Evolutionary conservation across 2,797 vertebrate species (phyloP).

Genomic region (Sparus aurata): DNA sequence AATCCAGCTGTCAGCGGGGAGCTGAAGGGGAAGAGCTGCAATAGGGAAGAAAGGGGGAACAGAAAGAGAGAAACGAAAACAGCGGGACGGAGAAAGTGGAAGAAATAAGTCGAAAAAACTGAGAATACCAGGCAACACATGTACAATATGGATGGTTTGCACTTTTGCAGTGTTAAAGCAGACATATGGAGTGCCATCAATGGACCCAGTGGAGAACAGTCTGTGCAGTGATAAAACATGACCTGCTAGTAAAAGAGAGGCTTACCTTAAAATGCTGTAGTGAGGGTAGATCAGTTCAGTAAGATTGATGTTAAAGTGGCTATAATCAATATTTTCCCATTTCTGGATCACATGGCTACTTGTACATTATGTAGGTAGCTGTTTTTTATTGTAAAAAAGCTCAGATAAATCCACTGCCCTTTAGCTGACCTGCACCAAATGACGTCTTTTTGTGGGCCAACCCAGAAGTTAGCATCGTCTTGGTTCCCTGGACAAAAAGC

Average conservation of each 20-base stretch:
- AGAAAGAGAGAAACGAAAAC: constrained; percentile 39
- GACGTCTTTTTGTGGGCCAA: too few species aligned
- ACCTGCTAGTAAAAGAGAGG: background rate
- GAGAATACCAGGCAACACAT: constrained; percentile 15
- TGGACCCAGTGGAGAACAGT: background rate
- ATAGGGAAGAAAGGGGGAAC: constrained; percentile 17
- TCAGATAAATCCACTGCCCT: background rate
- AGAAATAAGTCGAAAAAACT: constrained; percentile 16
- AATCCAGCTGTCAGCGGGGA: constrained; percentile 76
- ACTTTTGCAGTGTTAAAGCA: constrained; percentile 14
- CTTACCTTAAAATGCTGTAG: background rate
- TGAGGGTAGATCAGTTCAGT: background rate
- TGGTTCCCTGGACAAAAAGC: too few species aligned
- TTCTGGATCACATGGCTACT: background rate
- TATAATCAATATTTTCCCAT: constrained; percentile 12
- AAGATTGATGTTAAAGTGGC: background rate
- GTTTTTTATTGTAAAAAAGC: background rate
- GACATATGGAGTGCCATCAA: background rate
- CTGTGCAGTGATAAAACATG: constrained; percentile 1
- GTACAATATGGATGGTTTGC: background rate
- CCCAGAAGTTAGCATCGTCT: too few species aligned
- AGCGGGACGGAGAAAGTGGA: constrained; percentile 26
- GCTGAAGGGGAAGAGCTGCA: constrained; percentile 18
- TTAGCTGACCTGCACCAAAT: background rate
- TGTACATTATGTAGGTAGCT: background rate